Evolutionary conservation across 35 echinoderm and acorn worm genomes (phyloP).

Genomic region (Lytechinus pictus): DNA sequence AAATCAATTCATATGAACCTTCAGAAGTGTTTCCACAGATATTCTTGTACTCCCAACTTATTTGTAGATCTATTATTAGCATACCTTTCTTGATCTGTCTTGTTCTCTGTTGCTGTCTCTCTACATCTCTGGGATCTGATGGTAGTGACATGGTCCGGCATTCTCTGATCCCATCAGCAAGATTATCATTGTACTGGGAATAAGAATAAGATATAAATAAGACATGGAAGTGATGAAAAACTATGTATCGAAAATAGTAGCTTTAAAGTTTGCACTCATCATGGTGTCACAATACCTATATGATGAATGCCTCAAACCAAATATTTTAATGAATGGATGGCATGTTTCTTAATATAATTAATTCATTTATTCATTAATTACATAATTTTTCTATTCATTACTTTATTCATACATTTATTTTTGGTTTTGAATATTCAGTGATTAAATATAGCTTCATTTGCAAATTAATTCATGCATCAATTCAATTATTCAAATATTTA

Average conservation of each 20-base stretch:
- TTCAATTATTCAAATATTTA: too few relatives aligned
- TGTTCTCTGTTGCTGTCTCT: constrained; percentile 64
- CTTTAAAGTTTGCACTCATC: not conserved
- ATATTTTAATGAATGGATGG: too few relatives aligned
- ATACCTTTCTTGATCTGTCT: constrained; percentile 81
- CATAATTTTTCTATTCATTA: too few relatives aligned
- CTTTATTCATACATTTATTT: too few relatives aligned
- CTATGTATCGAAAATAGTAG: not conserved
- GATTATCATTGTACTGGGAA: constrained; percentile 22
- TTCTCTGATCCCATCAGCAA: constrained; percentile 40
- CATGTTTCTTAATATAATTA: too few relatives aligned
- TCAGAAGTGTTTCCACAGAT: not conserved
- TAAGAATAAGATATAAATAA: not conserved
- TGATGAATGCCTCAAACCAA: too few relatives aligned
- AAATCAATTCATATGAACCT: not conserved
- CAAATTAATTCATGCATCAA: not conserved
- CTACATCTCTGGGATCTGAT: constrained; percentile 60
- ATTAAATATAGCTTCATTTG: too few relatives aligned
- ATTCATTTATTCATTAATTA: too few relatives aligned
- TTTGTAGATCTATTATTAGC: not conserved
- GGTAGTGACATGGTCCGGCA: constrained; percentile 57
- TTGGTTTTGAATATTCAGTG: too few relatives aligned
- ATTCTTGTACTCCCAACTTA: not conserved
- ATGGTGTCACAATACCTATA: not conserved
- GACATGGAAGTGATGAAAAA: not conserved